A percentile compares a stretch with the other conserved stretches of the same genome.
Conservation (phyloP, 1,140 invertebrate genomes). For the Argopecten irradians region DNA sequence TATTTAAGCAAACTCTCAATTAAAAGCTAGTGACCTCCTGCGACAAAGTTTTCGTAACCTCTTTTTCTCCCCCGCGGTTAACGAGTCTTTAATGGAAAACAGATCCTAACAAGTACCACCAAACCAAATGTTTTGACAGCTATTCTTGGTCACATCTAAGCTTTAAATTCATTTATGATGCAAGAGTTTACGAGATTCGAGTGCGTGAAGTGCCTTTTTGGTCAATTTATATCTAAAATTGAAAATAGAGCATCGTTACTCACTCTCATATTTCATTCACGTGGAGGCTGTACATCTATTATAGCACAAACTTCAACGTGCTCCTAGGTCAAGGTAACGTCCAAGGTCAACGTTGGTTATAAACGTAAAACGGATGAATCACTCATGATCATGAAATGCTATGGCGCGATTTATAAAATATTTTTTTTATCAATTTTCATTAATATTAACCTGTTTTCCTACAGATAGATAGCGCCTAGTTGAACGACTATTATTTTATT, state of each 20-base stretch:
- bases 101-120: background rate
- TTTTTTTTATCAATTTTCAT: too few species aligned
- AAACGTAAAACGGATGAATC: background rate
- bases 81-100: background rate
- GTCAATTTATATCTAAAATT: background rate
- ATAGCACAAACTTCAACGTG: background rate
- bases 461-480: too few species aligned
- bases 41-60: constrained; percentile 16
- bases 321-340: background rate
- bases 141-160: constrained; percentile 7
- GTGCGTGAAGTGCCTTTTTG: background rate
- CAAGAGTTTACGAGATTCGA: constrained; percentile 1
- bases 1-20: constrained; percentile 23
- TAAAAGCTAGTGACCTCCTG: background rate
- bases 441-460: too few species aligned
- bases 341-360: too few species aligned
- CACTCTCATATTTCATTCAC: background rate
- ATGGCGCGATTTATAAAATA: too few species aligned
- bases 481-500: too few species aligned
- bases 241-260: background rate
- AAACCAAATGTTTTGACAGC: constrained; percentile 21
- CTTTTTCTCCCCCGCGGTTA: background rate
- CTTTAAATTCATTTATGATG: constrained; percentile 4
- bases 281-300: background rate
- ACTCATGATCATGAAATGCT: too few species aligned